These are phyloP conservation scores for Irena cyanogastra DNA, from an alignment of 2,113 vertebrate species.

Conservation along the genomic window DNA sequence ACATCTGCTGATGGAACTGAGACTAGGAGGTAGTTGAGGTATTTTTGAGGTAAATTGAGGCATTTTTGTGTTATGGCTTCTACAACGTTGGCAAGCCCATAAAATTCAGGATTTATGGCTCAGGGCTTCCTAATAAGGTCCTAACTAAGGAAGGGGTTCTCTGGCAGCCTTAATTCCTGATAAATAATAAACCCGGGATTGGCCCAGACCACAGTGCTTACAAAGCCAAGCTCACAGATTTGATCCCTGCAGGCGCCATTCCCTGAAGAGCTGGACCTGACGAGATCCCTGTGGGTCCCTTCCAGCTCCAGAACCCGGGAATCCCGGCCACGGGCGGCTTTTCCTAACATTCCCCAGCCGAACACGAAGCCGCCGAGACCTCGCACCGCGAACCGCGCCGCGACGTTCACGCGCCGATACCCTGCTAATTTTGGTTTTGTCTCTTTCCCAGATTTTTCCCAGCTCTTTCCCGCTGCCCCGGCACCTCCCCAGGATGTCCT, in stretches of 20 bases:
- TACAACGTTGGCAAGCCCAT: neutral
- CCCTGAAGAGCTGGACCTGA: rapidly evolving
- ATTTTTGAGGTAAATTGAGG: too few species aligned
- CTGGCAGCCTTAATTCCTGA: too few species aligned
- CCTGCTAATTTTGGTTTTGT: too few species aligned
- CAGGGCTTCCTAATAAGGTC: neutral
- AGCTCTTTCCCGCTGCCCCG: rapidly evolving
- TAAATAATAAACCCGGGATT: too few species aligned
- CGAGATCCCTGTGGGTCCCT: neutral
- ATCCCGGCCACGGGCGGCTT: rapidly evolving
- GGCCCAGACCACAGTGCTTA: rapidly evolving
- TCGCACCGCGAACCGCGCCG: rapidly evolving
- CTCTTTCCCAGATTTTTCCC: neutral
- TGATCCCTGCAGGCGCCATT: neutral
- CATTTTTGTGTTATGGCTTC: rapidly evolving
- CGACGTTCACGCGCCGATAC: rapidly evolving
- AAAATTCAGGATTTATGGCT: neutral
- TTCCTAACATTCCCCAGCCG: rapidly evolving
- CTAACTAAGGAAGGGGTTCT: neutral
- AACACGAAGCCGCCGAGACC: rapidly evolving
- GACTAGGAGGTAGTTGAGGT: neutral
- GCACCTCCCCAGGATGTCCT: neutral
- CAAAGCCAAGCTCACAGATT: rapidly evolving
- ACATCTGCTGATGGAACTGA: rapidly evolving
- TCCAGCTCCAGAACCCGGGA: neutral